Conservation (phyloP, 2,888 invertebrate genomes). For the Tetanocera ferruginea region DNA sequence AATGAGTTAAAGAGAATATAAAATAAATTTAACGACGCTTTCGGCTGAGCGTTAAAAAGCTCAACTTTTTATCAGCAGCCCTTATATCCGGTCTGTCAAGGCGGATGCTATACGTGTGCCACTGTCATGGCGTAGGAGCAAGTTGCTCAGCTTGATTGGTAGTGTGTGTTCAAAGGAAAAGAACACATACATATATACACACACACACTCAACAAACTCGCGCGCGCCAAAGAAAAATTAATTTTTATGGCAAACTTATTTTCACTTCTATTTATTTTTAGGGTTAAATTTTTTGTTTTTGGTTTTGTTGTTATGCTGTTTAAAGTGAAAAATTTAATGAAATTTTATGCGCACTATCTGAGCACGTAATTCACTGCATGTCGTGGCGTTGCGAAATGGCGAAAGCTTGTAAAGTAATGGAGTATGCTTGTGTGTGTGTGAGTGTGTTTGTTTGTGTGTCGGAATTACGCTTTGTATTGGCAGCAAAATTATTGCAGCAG, state of each 20-base stretch:
- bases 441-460: background rate
- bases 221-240: slow-evolving; percentile 6
- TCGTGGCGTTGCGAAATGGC: background rate
- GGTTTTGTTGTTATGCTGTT: too few relatives aligned
- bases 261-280: background rate
- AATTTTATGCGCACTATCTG: slow-evolving; percentile 23
- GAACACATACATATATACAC: background rate
- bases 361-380: slow-evolving; percentile 22
- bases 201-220: background rate
- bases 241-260: slow-evolving; percentile 16
- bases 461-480: slow-evolving; percentile 8
- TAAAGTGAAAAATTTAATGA: slow-evolving; percentile 4
- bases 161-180: background rate
- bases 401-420: background rate
- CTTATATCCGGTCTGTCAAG: background rate
- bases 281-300: too few relatives aligned
- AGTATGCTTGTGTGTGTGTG: background rate
- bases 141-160: background rate
- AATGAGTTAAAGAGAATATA: too few relatives aligned
- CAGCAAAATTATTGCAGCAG: slow-evolving; percentile 25
- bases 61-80: background rate
- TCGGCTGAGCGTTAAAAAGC: too few relatives aligned
- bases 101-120: background rate
- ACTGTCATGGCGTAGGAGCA: background rate
- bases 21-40: too few relatives aligned